Base-by-base conservation (phyloP, 2,797 vertebrate genomes). In the Artibeus jamaicensis region DNA sequence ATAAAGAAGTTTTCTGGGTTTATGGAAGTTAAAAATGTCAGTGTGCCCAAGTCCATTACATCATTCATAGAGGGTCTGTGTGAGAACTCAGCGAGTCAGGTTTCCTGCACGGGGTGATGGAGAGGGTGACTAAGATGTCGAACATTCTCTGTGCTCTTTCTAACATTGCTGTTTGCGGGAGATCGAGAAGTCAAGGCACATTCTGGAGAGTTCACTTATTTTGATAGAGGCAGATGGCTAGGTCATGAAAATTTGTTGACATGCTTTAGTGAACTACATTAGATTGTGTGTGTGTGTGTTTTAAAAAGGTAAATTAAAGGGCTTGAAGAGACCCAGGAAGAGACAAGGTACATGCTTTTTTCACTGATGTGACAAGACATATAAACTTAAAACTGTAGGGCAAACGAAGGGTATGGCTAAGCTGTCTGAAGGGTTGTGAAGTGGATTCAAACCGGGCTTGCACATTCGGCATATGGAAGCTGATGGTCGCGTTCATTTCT, bases 141-240 rank as follows among this genome's bases (percentile, higher is more conserved):
- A 42, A 44, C 24, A 19, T 57, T 37, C 18, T 57, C 32, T 21
- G 39, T 9, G 7, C 42, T 26, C 67, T 73, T 77, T n/a, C 85
- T 46, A 5, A 9, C 42, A 14, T 44, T 1, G 1, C 9, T 5
- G 3, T 55, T 16, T 39, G 37, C 2, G 0, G n/a, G 73, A 70
- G 71, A 65, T 42, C 22, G 22, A 42, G 14, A 62, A 53, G 24
- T 73, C 4, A n/a, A 55, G 73, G 21, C 15, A 19, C n/a, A 67
- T 29, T n/a, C 15, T 76, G 79, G n/a, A 89, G 46, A 89, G 37
- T 78, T 73, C n/a, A 68, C 26, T 76, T 50, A 29, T 82, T 95
- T 89, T 87, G 65, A 67, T 91, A 39, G 0, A 70, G 76, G 62
- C 50, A 53, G 79, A 44, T 87, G 88, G 39, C 24, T 37, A 39